Base-by-base conservation (phyloP, 2,888 invertebrate species). In the Orthonychiurus folsomi region DNA sequence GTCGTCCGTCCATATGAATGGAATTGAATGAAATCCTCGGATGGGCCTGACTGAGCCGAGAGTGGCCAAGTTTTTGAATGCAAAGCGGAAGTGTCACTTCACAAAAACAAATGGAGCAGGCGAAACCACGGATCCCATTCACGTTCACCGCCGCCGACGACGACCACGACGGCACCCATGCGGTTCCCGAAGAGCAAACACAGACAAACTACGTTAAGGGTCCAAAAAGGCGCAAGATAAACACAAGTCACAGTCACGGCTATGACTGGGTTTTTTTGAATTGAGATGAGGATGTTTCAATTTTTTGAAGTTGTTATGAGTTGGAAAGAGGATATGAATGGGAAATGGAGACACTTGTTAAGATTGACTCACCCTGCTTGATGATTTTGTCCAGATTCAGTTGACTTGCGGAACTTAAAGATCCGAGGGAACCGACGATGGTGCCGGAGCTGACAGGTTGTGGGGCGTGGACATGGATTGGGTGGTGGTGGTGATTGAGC, bases 331-430 rank as follows among this genome's bases (percentile, higher is more conserved):
- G 37, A 37, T 37, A 15, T 37, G 15, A 37, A 37, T 37, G 37
- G 37, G 37, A 37, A 37, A 37, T 9, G 15, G 37, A 37, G 37
- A 5, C 52, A 52, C 52, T 52, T 52, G 52, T 52, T 23, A 21
- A 23, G 24, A 62, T 56, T n/a, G 47, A 54, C 53, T 56, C 58
- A 65, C 65, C 65, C 56, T 62, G 59, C 57, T 65, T 65, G 62
- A 37, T 37, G 37, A 65, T 62, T 63, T 65, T 65, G 60, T 65
- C 65, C 65, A 65, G 62, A 60, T n/a, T n/a, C n/a, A n/a, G n/a
- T n/a, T 59, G 59, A 59, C 59, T 59, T 5, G 52, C 5, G 3
- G 52, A 21, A 21, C 20, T 56, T 21, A 24, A 55, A 23, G 56
- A 56, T 3, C 37, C 59, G 5, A 59, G 26, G 25, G 56, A 56